Evolutionary conservation across 2,797 vertebrate species (phyloP).

Genomic region (Scomberomorus guttatus): DNA sequence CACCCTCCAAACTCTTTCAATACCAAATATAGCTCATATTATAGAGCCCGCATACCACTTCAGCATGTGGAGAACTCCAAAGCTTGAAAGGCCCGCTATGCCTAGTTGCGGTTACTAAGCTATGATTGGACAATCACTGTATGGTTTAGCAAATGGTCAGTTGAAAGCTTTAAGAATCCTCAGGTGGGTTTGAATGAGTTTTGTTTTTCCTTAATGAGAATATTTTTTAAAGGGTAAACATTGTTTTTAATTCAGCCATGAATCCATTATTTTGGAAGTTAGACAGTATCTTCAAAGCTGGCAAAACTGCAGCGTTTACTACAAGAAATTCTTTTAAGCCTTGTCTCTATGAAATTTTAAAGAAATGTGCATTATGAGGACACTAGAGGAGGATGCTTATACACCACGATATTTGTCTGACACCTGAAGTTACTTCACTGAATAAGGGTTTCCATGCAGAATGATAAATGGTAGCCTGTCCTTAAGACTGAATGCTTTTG

Average conservation of each 20-base stretch:
- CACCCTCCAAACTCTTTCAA: no score
- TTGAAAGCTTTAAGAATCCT: not conserved
- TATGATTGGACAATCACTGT: no score
- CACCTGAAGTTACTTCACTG: not conserved
- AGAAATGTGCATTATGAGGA: not conserved
- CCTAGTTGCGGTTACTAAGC: no score
- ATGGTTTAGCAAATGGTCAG: no score
- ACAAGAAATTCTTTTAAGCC: not conserved
- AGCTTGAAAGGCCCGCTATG: no score
- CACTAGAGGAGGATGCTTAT: not conserved
- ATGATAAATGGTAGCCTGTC: conserved; percentile 4
- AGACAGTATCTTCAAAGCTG: conserved; percentile 19
- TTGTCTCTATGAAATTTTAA: not conserved
- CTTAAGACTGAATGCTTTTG: conserved; percentile 17
- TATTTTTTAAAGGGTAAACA: conserved; percentile 7
- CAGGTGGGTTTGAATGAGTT: not conserved
- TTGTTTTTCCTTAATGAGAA: not conserved
- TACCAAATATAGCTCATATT: no score
- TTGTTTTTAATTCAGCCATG: not conserved
- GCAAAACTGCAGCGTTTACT: not conserved
- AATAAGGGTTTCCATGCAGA: conserved; percentile 24
- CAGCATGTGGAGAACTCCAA: no score
- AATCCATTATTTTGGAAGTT: conserved; percentile 6
- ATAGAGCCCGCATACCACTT: no score
- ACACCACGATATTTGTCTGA: not conserved